A percentile compares a stretch with the other conserved stretches of the same genome.
These are phyloP conservation scores for Eupithecia insigniata DNA, from an alignment of 2,888 invertebrate species.

Conservation along the genomic window DNA sequence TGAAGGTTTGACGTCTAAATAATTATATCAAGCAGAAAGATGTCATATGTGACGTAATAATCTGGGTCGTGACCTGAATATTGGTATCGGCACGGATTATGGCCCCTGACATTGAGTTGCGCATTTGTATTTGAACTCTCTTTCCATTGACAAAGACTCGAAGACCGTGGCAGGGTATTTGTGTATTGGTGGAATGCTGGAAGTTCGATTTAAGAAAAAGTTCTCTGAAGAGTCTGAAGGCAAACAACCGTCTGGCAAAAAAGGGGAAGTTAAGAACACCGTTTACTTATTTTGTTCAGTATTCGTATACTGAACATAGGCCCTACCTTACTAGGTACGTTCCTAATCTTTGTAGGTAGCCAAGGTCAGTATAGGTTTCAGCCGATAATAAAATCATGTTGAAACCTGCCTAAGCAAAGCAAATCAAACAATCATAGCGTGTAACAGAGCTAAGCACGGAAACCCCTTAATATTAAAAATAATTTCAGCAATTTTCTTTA, in stretches of 20 bases:
- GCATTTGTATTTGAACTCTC: not conserved
- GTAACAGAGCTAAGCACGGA: not conserved
- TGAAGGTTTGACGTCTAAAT: slow-evolving; percentile 29
- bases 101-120: slow-evolving; percentile 3
- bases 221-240: not conserved
- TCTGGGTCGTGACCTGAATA: slow-evolving; percentile 48
- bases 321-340: not conserved
- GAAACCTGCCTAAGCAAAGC: not conserved
- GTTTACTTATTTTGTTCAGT: not conserved
- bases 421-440: not conserved
- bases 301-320: not conserved
- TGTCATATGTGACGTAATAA: slow-evolving; percentile 29
- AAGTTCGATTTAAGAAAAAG: not conserved
- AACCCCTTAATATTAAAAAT: not conserved
- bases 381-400: not conserved
- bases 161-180: not conserved
- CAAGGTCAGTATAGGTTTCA: not conserved
- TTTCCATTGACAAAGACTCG: not conserved
- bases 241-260: not conserved
- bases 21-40: slow-evolving; percentile 26
- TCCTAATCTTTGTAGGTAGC: not conserved
- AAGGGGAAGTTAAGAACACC: not conserved
- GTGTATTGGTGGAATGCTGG: not conserved
- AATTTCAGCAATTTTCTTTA: not conserved
- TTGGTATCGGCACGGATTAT: slow-evolving; percentile 3